Conservation (phyloP, 92 coral and sea anemone genomes). For the Zoanthus sansibaricus region DNA sequence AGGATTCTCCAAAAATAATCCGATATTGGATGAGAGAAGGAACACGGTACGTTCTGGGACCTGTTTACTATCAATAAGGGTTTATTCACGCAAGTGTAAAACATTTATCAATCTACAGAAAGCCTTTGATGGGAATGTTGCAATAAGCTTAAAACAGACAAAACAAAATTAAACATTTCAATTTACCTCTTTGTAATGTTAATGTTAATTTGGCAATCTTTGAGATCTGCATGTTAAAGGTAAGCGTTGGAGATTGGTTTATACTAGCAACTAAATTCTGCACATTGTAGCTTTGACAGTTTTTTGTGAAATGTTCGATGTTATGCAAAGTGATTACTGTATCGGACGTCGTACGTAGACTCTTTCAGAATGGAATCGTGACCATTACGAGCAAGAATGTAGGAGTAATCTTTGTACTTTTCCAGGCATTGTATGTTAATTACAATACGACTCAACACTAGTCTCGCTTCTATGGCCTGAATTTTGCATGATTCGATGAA, state of each 20-base stretch:
- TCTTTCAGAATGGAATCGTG: background rate
- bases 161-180: no score
- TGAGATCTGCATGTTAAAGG: background rate
- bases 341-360: background rate
- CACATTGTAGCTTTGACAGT: constrained; percentile 1
- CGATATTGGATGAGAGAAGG: constrained; percentile 70
- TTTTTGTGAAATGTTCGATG: background rate
- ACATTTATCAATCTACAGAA: no score
- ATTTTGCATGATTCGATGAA: constrained; percentile 62
- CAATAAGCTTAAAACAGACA: background rate
- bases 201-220: constrained; percentile 27
- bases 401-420: constrained; percentile 62
- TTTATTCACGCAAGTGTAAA: no score
- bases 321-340: background rate
- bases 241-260: background rate
- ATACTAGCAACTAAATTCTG: background rate
- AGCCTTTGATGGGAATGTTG: no score
- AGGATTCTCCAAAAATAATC: constrained; percentile 54
- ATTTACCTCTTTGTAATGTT: no score
- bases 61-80: no score
- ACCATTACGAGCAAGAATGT: constrained; percentile 50
- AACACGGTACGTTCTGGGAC: constrained; percentile 46
- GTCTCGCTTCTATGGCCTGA: constrained; percentile 58
- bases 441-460: constrained; percentile 66
- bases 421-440: constrained; percentile 57